phyloP scores from a whole-genome alignment of 2,113 vertebrate species.

The Bombycilla garrulus region DNA sequence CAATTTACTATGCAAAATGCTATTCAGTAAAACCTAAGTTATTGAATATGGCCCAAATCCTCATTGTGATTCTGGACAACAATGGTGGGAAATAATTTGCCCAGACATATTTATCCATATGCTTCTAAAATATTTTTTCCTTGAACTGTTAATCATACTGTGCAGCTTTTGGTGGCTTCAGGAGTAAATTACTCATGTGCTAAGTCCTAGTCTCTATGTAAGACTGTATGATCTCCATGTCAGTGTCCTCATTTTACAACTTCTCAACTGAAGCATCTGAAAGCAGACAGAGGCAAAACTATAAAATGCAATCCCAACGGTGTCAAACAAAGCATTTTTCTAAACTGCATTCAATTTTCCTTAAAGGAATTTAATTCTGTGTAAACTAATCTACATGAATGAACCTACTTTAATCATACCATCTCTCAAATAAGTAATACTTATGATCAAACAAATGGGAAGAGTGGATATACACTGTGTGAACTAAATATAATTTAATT shows the following conservation, averaged over 20 bases:
- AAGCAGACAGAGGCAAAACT: background rate
- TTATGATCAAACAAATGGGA: constrained; percentile 1
- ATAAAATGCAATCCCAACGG: background rate
- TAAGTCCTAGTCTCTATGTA: background rate
- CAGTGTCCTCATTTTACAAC: background rate
- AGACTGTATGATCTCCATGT: background rate
- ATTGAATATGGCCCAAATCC: background rate
- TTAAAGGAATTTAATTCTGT: background rate
- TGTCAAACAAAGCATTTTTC: background rate
- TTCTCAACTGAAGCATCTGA: background rate
- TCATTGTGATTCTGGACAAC: background rate
- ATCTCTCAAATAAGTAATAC: constrained; percentile 30
- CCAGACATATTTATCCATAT: background rate
- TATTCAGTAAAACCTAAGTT: background rate
- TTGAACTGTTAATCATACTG: background rate
- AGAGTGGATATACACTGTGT: background rate
- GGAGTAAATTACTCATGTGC: background rate
- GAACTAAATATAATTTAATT: constrained; percentile 20
- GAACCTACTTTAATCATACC: constrained; percentile 14
- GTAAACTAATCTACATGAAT: background rate
- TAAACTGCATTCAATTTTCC: background rate
- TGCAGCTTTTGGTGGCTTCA: background rate
- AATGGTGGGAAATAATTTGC: background rate
- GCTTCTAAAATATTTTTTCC: background rate
- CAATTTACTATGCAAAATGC: background rate